Conservation (phyloP, 2,888 invertebrate genomes). For the Crematogaster levior region DNA sequence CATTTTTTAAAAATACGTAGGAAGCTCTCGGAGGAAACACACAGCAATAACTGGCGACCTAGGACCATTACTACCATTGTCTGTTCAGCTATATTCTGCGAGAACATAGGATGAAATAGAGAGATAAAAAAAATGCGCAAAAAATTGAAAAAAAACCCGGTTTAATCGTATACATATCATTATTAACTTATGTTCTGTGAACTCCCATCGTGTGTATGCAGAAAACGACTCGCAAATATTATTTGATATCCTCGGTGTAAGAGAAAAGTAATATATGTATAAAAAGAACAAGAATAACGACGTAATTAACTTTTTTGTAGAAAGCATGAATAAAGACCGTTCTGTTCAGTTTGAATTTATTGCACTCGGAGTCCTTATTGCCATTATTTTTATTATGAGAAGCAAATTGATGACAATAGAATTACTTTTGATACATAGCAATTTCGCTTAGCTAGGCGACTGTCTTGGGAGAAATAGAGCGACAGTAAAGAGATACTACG, state of each 20-base stretch:
- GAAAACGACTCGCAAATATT: background rate
- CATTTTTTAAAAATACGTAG: constrained; percentile 15
- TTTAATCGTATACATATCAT: constrained; percentile 8
- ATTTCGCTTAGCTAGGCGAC: background rate
- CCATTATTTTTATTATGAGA: background rate
- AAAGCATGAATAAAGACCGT: background rate
- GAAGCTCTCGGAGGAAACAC: background rate
- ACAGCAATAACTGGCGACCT: constrained; percentile 17
- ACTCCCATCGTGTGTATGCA: background rate
- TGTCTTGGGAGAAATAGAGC: constrained; percentile 11
- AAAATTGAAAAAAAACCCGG: background rate
- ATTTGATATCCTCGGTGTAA: background rate
- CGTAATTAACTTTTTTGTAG: background rate
- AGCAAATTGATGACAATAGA: background rate
- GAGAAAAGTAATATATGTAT: background rate
- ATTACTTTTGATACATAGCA: background rate
- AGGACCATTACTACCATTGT: constrained; percentile 14
- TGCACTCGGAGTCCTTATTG: background rate
- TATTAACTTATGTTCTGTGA: constrained; percentile 21
- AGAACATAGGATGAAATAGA: constrained; percentile 22
- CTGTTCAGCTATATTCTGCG: background rate
- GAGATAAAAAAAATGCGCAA: background rate
- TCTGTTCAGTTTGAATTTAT: background rate
- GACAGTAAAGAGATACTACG: constrained; percentile 18
- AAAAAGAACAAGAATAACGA: background rate